Base-by-base conservation (phyloP, 1,140 invertebrate genomes). In the Nasonia vitripennis region DNA sequence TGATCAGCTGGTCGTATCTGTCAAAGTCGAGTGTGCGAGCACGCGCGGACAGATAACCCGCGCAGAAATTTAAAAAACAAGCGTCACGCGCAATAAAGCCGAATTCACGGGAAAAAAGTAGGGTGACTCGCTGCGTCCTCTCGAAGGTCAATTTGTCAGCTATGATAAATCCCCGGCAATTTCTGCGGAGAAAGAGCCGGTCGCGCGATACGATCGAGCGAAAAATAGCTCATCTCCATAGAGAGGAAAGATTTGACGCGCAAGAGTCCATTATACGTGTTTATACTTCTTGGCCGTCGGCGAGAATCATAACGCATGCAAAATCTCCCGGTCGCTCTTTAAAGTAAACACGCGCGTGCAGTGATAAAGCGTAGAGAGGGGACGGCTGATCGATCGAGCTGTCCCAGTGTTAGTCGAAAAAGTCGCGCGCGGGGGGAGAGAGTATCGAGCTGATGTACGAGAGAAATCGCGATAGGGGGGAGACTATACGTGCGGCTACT, bases 361-460 rank as follows among this genome's bases (percentile, higher is more conserved):
- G 45, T 27, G 75, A 80, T 34, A 70, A 80, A 80, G 2, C 27
- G 27, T 2, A 45, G 51, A 20, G 27, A 17, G 55, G 78, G 37
- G 23, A 17, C 67, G 45, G 1, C 75, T 62, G 83, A 84, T 84
- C 83, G 83, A 84, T 84, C 83, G 77, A 48, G 55, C 74, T 70
- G 74, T 62, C 51, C 74, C 82, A 55, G 48, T 78, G 82, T 27
- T 27, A 27, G 27, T 78, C 74, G 68, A 71, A 34, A 71, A 71
- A 31, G 23, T 71, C 68, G 68, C 10, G 2, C 27, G 7, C 2
- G 23, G 23, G 23, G 23, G 20, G 68, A 10, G 23, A 14, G 68
- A 70, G 67, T 41, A 27, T 1, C 27, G 70, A 14, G 70, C 37
- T 41, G 37, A 41, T 41, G 37, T 41, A 27, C 27, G 27, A 27